Evolutionary conservation across 30 jellyfish, hydroid and myxozoan genomes (phyloP), one percentile per base, ranked within the genome.

Genomic region (Kudoa iwatai): DNA sequence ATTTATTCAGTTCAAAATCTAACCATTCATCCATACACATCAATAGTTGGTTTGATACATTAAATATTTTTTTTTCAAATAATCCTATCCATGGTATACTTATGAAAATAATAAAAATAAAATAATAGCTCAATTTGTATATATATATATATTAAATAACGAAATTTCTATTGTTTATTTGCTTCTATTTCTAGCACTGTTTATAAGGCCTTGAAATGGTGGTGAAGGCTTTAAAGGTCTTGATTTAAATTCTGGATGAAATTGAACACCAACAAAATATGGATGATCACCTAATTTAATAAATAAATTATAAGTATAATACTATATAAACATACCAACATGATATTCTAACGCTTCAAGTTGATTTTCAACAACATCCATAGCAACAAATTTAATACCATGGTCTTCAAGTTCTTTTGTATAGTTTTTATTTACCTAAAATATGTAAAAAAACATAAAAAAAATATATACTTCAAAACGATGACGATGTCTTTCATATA

Each of bases 151-250:
- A n/a, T n/a, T n/a, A n/a, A n/a, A n/a, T n/a, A n/a, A n/a, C n/a
- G n/a, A n/a, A n/a, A n/a, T n/a, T n/a, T n/a, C n/a, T n/a, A n/a
- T n/a, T n/a, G n/a, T n/a, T n/a, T n/a, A n/a, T n/a, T n/a, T n/a
- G n/a, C n/a, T n/a, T n/a, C n/a, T n/a, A n/a, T n/a, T n/a, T n/a
- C n/a, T 57, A 23, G 92, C 53, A 30, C 86, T 69, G 33, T 58
- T 54, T n/a, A 69, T 49, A 59, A 69, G 51, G 21, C 92, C 92
- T 42, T 58, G 83, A 39, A 58, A 69, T 1, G 86, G 86, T 0
- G 92, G 79, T 2, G 92, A 69, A 12, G 92, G 92, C 31, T 60
- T 55, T 40, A 69, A 36, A 1, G 92, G 92, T 17, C 92, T 50
- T 24, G 92, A 69, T 44, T 58, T 55, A 57, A 69, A 69, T 42